Evolutionary conservation across 2,888 invertebrate species (phyloP).

Genomic region (Tillus elongatus): DNA sequence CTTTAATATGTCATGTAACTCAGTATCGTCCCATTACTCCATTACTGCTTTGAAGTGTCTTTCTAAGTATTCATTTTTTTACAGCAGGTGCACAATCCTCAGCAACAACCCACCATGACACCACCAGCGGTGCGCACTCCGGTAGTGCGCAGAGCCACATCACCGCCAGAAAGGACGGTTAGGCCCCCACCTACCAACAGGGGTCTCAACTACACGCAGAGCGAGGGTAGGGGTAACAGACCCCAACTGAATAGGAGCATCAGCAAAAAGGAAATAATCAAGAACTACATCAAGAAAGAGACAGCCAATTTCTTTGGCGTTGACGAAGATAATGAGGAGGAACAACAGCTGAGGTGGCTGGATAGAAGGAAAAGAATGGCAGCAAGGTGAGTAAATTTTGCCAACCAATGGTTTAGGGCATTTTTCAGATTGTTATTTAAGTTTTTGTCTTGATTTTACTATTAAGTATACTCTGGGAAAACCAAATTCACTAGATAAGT

Average conservation of each 20-base stretch:
- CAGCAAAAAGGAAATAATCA: conserved; percentile 43
- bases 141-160: conserved; percentile 28
- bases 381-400: conserved; percentile 57
- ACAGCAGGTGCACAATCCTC: too few relatives aligned
- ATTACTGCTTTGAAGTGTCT: too few relatives aligned
- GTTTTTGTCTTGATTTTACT: too few relatives aligned
- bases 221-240: conserved; percentile 35
- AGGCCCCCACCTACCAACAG: conserved; percentile 15
- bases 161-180: conserved; percentile 25
- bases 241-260: conserved; percentile 39
- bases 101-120: too few relatives aligned
- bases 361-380: conserved; percentile 72
- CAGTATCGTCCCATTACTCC: too few relatives aligned
- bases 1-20: too few relatives aligned
- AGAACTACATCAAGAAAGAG: conserved; percentile 65
- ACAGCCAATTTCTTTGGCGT: conserved; percentile 81
- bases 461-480: too few relatives aligned
- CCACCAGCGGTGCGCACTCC: too few relatives aligned
- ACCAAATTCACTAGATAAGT: too few relatives aligned
- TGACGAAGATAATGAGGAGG: conserved; percentile 65
- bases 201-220: conserved; percentile 35
- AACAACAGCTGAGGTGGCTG: conserved; percentile 67
- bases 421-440: too few relatives aligned
- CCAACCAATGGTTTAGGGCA: too few relatives aligned
- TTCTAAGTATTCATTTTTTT: too few relatives aligned